Conservation (phyloP, 2,113 vertebrate genomes). For the Melanerpes aurifrons region DNA sequence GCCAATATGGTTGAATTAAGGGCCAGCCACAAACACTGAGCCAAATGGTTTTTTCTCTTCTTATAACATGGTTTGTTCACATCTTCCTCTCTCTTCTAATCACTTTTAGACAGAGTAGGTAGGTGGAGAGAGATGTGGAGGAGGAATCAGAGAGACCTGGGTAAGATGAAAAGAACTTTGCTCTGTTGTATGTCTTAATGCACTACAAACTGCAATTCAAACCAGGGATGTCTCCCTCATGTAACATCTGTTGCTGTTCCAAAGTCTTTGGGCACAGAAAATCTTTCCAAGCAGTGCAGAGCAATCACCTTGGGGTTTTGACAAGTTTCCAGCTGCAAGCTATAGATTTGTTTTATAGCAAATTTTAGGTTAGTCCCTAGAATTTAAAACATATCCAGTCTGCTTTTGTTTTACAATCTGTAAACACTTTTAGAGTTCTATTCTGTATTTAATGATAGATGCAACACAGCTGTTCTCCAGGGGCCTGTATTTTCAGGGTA, state of each 20-base stretch:
- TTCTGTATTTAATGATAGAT: constrained; percentile 50
- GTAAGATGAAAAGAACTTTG: not conserved
- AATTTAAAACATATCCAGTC: constrained; percentile 47
- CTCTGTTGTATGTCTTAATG: not conserved
- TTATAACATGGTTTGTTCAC: constrained; percentile 20
- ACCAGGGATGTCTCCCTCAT: constrained; percentile 19
- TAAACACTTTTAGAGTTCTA: constrained; percentile 40
- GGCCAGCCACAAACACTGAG: constrained; percentile 19
- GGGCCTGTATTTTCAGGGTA: constrained; percentile 18
- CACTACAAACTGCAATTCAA: constrained; percentile 33
- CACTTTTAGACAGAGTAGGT: not conserved
- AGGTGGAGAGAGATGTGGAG: not conserved
- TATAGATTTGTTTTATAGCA: constrained; percentile 37
- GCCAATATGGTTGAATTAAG: constrained; percentile 16
- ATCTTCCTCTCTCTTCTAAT: constrained; percentile 39
- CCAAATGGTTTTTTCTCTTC: constrained; percentile 44
- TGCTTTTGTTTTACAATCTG: constrained; percentile 54
- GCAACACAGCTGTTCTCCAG: constrained; percentile 52
- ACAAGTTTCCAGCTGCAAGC: constrained; percentile 48
- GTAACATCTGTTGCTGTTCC: constrained; percentile 50
- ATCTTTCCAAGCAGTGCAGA: constrained; percentile 23
- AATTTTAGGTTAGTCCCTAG: constrained; percentile 47
- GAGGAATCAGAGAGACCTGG: not conserved
- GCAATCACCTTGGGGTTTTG: constrained; percentile 37
- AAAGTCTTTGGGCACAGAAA: constrained; percentile 9